Percentiles rank a stretch among this genome's conserved stretches.
phyloP scores from a whole-genome alignment of 2,888 invertebrate species.

The Drosophila borealis region DNA sequence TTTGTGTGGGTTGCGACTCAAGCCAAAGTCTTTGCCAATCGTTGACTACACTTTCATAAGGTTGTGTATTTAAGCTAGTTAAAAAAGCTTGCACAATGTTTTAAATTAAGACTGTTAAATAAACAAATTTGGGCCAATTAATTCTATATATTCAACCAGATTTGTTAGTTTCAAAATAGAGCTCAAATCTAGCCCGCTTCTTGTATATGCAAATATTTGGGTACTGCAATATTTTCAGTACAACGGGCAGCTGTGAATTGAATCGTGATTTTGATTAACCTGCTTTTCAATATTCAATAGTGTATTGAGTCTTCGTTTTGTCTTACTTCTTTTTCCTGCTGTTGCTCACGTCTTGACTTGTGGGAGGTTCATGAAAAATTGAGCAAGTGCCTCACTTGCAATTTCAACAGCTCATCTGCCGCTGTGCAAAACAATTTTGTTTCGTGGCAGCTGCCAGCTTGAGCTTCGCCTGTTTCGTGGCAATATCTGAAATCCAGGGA shows the following conservation, averaged over 20 bases:
- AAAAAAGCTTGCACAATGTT: neutral
- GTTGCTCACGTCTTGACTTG: conserved; percentile 42
- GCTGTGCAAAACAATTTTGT: conserved; percentile 71
- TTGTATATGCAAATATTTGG: too few species aligned
- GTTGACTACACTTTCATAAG: conserved; percentile 1
- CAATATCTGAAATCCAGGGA: conserved; percentile 2
- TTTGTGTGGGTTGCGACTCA: conserved; percentile 40
- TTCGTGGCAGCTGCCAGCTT: conserved; percentile 49
- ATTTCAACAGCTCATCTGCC: conserved; percentile 79
- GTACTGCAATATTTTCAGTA: too few species aligned
- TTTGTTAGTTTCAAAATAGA: too few species aligned
- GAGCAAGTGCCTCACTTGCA: conserved; percentile 77
- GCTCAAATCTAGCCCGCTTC: too few species aligned
- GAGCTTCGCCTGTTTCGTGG: neutral
- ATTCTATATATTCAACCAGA: too few species aligned
- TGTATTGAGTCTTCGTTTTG: conserved; percentile 27
- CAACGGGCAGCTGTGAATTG: too few species aligned
- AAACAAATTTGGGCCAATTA: too few species aligned
- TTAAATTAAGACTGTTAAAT: too few species aligned
- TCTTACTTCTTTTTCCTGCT: neutral
- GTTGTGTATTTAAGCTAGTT: neutral
- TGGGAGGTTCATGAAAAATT: conserved; percentile 79
- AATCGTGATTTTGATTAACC: neutral
- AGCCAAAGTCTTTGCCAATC: conserved; percentile 28
- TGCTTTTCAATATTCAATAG: conserved; percentile 3